phyloP scores from a whole-genome alignment of 2,888 invertebrate species.

The Patella depressa region DNA sequence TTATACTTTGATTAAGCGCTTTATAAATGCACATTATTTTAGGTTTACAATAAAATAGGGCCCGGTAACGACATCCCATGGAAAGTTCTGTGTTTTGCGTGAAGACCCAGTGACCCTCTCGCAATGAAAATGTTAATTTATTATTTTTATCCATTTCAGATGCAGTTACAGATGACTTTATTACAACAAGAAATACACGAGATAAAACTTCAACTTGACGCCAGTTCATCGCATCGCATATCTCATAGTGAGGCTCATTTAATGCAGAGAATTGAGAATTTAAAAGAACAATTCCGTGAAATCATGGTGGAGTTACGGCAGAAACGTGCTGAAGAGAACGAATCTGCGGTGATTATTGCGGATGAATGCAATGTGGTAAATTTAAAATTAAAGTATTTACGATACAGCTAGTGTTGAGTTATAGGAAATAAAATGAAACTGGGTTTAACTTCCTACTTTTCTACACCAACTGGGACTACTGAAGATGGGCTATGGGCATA shows the following conservation, averaged over 20 bases:
- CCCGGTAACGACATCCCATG: too few species aligned
- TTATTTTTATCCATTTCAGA: conserved; percentile 36
- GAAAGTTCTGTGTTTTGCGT: too few species aligned
- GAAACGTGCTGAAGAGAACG: conserved; percentile 57
- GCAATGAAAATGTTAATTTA: background rate
- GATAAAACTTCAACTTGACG: conserved; percentile 61
- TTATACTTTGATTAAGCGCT: too few species aligned
- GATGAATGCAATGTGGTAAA: conserved; percentile 45
- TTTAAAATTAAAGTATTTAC: too few species aligned
- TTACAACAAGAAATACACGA: conserved; percentile 67
- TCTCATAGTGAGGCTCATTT: conserved; percentile 57
- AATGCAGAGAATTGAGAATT: conserved; percentile 58
- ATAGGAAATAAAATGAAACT: too few species aligned
- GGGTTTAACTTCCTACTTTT: too few species aligned
- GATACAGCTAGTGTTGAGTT: too few species aligned
- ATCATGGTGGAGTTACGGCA: conserved; percentile 62
- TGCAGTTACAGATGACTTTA: conserved; percentile 64
- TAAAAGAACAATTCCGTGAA: conserved; percentile 66
- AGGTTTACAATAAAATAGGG: too few species aligned
- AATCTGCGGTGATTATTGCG: conserved; percentile 57
- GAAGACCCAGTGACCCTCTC: too few species aligned
- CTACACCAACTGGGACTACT: too few species aligned
- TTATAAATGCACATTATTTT: too few species aligned
- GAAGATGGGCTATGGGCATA: too few species aligned
- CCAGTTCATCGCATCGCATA: conserved; percentile 47